A percentile compares a stretch with the other conserved stretches of the same genome.
Conservation (phyloP, 2,797 vertebrate genomes). For the Xerus rutilus region DNA sequence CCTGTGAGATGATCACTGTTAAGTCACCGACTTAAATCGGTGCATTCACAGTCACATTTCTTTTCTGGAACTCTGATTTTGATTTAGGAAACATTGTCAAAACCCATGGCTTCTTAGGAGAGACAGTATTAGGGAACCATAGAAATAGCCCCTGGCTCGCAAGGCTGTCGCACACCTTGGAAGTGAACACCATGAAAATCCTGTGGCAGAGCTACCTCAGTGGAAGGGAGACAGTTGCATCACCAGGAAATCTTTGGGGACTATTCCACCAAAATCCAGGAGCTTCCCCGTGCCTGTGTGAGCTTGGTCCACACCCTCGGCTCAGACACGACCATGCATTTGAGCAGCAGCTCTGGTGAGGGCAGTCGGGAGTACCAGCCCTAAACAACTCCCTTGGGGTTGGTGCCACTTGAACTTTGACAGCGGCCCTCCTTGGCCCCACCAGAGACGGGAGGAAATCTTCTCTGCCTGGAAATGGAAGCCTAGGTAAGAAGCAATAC, state of each 20-base stretch:
- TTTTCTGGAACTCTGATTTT: constrained; percentile 8
- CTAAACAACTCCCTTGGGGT: not conserved
- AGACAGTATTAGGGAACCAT: not conserved
- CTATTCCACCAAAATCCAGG: not conserved
- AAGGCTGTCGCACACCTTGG: not conserved
- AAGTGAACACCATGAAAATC: not conserved
- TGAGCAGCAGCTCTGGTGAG: not conserved
- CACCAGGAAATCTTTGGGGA: not conserved
- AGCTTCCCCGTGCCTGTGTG: not conserved
- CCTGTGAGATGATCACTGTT: not conserved
- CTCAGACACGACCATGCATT: not conserved
- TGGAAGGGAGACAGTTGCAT: not conserved
- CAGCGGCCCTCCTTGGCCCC: not conserved
- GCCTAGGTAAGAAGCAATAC: not conserved
- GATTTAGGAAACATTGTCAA: constrained; percentile 50
- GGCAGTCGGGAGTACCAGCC: not conserved
- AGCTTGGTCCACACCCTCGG: not conserved
- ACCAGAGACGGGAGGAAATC: constrained; percentile 17
- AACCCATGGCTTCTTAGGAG: not conserved
- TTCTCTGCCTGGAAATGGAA: constrained; percentile 27
- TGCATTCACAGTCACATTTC: not conserved
- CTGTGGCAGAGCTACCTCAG: not conserved
- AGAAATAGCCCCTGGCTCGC: not conserved
- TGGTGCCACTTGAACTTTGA: not conserved
- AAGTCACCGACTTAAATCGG: constrained; percentile 24